A percentile compares a stretch with the other conserved stretches of the same genome.
Conservation (phyloP, 2,888 invertebrate species). For the Lottia scabra region DNA sequence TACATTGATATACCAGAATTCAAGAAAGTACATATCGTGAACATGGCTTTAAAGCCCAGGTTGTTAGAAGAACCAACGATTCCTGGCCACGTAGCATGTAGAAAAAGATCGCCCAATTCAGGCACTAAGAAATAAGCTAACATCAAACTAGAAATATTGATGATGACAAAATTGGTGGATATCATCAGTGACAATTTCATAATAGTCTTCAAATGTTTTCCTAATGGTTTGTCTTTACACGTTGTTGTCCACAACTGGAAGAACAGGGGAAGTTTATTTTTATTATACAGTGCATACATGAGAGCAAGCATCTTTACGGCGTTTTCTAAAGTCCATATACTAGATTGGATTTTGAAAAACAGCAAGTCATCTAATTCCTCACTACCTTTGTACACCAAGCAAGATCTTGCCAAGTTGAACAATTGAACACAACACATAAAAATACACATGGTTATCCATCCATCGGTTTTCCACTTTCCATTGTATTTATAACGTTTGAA, state of each 20-base stretch:
- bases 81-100: conserved; percentile 35
- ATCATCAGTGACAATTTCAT: conserved; percentile 35
- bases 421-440: conserved; percentile 26
- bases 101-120: conserved; percentile 30
- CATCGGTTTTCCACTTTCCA: conserved; percentile 23
- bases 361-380: conserved; percentile 36
- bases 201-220: conserved; percentile 28
- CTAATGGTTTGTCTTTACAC: conserved; percentile 29
- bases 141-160: conserved; percentile 33
- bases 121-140: conserved; percentile 34
- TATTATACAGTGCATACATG: conserved; percentile 30
- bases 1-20: conserved; percentile 35
- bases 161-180: conserved; percentile 30
- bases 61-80: conserved; percentile 19
- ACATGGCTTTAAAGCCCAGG: conserved; percentile 27
- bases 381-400: conserved; percentile 30
- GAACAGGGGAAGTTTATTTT: conserved; percentile 33
- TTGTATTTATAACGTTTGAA: neutral
- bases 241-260: conserved; percentile 32
- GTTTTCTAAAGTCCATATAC: conserved; percentile 41
- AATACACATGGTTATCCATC: conserved; percentile 27
- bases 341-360: conserved; percentile 43
- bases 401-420: conserved; percentile 30
- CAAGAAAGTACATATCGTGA: conserved; percentile 27
- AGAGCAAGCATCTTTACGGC: conserved; percentile 30